phyloP scores from a whole-genome alignment of 1,140 invertebrate species.

The Frieseomelitta varia region DNA sequence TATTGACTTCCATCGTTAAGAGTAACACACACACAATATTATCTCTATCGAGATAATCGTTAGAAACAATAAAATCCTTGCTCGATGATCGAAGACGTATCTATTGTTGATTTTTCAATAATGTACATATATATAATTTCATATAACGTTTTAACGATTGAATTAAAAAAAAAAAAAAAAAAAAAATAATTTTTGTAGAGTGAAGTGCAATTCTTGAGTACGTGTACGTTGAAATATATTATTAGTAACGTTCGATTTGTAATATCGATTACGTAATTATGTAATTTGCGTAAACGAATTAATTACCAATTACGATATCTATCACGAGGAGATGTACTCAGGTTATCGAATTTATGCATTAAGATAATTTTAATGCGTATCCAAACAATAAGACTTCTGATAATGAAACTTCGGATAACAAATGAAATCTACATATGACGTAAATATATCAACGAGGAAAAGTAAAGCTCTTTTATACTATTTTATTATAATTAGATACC shows the following conservation, averaged over 20 bases:
- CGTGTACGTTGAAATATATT: constrained; percentile 8
- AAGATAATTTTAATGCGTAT: constrained; percentile 14
- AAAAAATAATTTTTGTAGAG: constrained; percentile 10
- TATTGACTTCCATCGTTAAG: constrained; percentile 27
- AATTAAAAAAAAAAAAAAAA: constrained; percentile 10
- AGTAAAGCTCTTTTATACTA: constrained; percentile 54
- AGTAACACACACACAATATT: constrained; percentile 50
- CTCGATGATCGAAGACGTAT: constrained; percentile 8
- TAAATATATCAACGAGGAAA: constrained; percentile 29
- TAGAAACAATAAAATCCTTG: constrained; percentile 28
- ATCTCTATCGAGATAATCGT: constrained; percentile 31
- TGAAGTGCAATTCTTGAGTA: constrained; percentile 27
- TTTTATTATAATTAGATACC: constrained; percentile 58
- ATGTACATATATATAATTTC: constrained; percentile 7
- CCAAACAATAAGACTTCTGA: constrained; percentile 11
- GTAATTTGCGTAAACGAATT: constrained; percentile 5
- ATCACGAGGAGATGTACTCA: constrained; percentile 16
- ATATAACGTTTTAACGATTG: constrained; percentile 5
- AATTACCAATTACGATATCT: not conserved
- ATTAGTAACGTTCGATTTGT: constrained; percentile 11
- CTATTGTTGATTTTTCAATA: constrained; percentile 34
- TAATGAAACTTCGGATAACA: constrained; percentile 15
- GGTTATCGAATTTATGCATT: constrained; percentile 33
- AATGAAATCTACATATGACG: not conserved
- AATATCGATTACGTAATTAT: constrained; percentile 36